Evolutionary conservation across 1,140 invertebrate genomes (phyloP).

Genomic region (Trachymyrmex septentrionalis): DNA sequence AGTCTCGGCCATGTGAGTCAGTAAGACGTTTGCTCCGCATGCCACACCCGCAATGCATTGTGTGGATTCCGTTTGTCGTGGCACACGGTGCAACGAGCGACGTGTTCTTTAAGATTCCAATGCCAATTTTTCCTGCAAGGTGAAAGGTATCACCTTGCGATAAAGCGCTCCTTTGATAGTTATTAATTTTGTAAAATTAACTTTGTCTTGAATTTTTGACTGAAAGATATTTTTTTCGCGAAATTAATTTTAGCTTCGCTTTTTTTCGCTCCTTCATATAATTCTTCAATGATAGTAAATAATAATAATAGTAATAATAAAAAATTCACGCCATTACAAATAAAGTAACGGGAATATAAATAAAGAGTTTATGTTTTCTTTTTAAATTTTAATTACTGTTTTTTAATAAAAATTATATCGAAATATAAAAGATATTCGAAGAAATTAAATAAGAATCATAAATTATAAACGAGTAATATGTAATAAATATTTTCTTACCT

Average conservation of each 20-base stretch:
- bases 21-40: conserved; percentile 77
- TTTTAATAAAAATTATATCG: not conserved
- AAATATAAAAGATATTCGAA: not conserved
- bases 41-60: conserved; percentile 77
- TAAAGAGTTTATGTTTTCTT: not conserved
- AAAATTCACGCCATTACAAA: not conserved
- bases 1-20: conserved; percentile 76
- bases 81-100: conserved; percentile 44
- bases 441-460: not conserved
- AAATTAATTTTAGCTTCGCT: not conserved
- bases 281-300: not conserved
- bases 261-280: not conserved
- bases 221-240: conserved; percentile 46
- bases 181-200: not conserved
- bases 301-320: too few relatives aligned
- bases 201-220: not conserved
- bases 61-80: conserved; percentile 73
- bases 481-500: not conserved
- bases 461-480: not conserved
- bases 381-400: not conserved
- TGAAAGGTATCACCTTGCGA: conserved; percentile 49
- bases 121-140: conserved; percentile 59
- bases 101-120: conserved; percentile 50
- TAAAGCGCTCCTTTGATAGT: not conserved
- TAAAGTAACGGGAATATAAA: not conserved